Percentiles rank a stretch among this genome's conserved stretches.
Conservation (phyloP, 2,113 vertebrate genomes). For the Sphyrna mokarran region DNA sequence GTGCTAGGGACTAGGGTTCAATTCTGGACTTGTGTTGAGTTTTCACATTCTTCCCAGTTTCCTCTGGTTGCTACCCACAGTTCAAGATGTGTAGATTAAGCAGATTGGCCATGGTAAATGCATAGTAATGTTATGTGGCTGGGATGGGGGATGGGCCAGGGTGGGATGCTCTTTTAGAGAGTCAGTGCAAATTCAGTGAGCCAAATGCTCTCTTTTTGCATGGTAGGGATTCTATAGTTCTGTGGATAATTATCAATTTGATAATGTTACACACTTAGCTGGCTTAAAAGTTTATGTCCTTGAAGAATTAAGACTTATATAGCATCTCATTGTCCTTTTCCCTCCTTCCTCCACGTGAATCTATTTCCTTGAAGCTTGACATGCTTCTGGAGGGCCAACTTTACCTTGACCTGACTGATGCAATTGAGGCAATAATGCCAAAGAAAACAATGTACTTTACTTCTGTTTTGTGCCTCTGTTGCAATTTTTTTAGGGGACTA, state of each 20-base stretch:
- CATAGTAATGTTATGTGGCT: no score
- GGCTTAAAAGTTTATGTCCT: neutral
- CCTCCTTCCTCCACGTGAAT: neutral
- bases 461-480: neutral
- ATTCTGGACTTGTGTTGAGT: no score
- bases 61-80: no score
- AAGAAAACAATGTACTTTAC: neutral
- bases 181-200: no score
- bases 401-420: neutral
- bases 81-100: no score
- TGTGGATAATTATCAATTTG: neutral
- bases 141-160: no score
- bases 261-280: neutral
- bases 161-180: no score
- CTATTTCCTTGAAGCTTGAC: neutral
- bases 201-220: no score
- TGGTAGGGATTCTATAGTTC: no score
- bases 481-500: neutral
- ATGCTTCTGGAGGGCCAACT: neutral
- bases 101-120: no score
- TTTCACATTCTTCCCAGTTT: no score
- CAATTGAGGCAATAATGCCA: neutral
- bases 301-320: neutral
- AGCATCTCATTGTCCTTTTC: neutral
- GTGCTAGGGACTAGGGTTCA: no score